Conservation (phyloP, 2,113 vertebrate species). For the Grammomys dolichurus region DNA sequence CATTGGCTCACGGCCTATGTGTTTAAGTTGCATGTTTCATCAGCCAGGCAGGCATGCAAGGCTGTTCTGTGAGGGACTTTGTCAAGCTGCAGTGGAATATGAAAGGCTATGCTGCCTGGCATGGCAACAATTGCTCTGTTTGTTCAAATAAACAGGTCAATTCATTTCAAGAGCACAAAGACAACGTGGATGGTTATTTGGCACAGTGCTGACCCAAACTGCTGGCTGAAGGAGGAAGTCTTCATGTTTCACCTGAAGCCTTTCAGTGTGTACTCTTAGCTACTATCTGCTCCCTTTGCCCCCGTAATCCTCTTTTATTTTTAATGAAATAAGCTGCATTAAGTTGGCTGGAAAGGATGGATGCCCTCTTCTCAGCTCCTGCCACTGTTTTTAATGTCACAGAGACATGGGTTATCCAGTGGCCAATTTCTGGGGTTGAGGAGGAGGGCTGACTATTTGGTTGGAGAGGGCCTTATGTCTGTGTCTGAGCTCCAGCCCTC, state of each 20-base stretch:
- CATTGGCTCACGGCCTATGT: neutral
- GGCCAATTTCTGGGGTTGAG: neutral
- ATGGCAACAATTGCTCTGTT: slow-evolving; percentile 60
- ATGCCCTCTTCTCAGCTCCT: slow-evolving; percentile 32
- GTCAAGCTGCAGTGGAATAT: slow-evolving; percentile 30
- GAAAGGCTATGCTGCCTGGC: slow-evolving; percentile 10
- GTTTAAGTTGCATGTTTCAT: slow-evolving; percentile 28
- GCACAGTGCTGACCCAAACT: neutral
- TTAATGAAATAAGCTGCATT: neutral
- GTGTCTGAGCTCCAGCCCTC: neutral
- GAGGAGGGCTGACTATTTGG: neutral
- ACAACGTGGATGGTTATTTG: neutral
- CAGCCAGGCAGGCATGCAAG: neutral
- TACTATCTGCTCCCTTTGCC: neutral
- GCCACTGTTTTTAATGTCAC: neutral
- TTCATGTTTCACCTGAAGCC: neutral
- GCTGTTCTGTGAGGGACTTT: slow-evolving; percentile 57
- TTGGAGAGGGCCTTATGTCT: neutral
- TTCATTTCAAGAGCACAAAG: slow-evolving; percentile 33
- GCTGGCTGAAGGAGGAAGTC: neutral
- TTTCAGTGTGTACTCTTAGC: neutral
- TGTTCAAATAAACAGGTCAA: slow-evolving; percentile 54
- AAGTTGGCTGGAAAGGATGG: neutral
- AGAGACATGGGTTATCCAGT: slow-evolving; percentile 31
- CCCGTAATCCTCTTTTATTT: neutral